Evolutionary conservation across 2,797 vertebrate species (phyloP).

Genomic region (Myripristis murdjan): DNA sequence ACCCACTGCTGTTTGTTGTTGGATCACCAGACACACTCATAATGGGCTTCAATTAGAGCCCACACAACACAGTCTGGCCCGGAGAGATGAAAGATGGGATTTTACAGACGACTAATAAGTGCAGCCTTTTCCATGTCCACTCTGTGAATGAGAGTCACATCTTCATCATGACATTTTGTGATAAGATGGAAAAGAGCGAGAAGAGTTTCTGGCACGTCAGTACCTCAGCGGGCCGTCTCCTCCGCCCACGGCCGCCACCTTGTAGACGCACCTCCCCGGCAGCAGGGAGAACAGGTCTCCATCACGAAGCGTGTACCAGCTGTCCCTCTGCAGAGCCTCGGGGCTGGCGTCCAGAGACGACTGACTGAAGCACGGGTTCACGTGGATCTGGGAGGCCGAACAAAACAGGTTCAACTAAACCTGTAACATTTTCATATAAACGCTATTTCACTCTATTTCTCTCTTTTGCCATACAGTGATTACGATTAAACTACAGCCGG

Average conservation of each 20-base stretch:
- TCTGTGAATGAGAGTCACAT: conserved; percentile 10
- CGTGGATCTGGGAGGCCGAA: conserved; percentile 80
- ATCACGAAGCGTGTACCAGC: conserved; percentile 81
- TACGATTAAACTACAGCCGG: too few relatives aligned
- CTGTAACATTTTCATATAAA: too few relatives aligned
- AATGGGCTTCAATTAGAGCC: accelerated
- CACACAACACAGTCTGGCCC: accelerated
- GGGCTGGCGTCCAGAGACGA: conserved; percentile 68
- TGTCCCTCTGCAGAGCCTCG: conserved; percentile 81
- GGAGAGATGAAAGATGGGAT: conserved; percentile 34
- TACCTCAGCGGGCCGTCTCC: conserved; percentile 64
- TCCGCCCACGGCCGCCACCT: conserved; percentile 69
- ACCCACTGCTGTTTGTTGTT: conserved; percentile 1
- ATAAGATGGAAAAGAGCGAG: background rate
- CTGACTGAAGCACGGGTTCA: conserved; percentile 90
- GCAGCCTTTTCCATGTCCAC: conserved; percentile 3
- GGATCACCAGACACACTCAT: conserved; percentile 1
- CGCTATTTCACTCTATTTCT: too few relatives aligned
- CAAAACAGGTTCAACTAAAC: too few relatives aligned
- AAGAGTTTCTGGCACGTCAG: background rate
- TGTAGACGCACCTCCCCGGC: conserved; percentile 85
- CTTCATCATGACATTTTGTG: background rate
- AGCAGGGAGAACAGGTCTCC: conserved; percentile 89
- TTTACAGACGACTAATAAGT: conserved; percentile 46
- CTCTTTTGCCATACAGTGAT: too few relatives aligned